These are phyloP conservation scores for Andricus curvator DNA, from an alignment of 2,888 invertebrate species.

Conservation along the genomic window DNA sequence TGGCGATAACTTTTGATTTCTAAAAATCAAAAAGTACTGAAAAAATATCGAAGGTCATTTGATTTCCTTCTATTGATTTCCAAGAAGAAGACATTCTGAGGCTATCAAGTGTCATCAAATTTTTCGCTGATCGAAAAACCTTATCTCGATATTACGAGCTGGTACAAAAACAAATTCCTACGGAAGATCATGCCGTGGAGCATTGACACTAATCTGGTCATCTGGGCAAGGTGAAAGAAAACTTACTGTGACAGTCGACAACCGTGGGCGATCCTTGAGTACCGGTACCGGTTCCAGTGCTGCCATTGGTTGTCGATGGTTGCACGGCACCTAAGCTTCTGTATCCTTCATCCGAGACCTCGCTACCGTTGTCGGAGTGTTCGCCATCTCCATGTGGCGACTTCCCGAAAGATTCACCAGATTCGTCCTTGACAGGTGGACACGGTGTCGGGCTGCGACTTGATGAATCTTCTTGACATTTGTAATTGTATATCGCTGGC, in stretches of 20 bases:
- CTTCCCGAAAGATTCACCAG: constrained; percentile 65
- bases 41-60: not conserved
- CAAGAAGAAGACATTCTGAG: not conserved
- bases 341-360: constrained; percentile 92
- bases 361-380: constrained; percentile 87
- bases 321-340: constrained; percentile 87
- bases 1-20: too few relatives aligned
- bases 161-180: constrained; percentile 7
- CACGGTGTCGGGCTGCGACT: constrained; percentile 70
- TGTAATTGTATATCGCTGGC: constrained; percentile 73
- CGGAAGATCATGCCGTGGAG: not conserved
- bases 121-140: not conserved
- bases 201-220: constrained; percentile 32
- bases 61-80: not conserved
- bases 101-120: not conserved
- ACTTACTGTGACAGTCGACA: constrained; percentile 74
- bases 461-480: constrained; percentile 70
- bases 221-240: constrained; percentile 39
- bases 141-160: not conserved
- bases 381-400: constrained; percentile 72
- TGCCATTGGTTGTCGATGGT: constrained; percentile 78
- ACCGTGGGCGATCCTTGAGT: constrained; percentile 69
- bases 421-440: constrained; percentile 63
- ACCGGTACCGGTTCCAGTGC: constrained; percentile 57
- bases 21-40: not conserved